These are phyloP conservation scores for Leptinotarsa texana DNA, from an alignment of 1,140 invertebrate genomes.

Conservation along the genomic window DNA sequence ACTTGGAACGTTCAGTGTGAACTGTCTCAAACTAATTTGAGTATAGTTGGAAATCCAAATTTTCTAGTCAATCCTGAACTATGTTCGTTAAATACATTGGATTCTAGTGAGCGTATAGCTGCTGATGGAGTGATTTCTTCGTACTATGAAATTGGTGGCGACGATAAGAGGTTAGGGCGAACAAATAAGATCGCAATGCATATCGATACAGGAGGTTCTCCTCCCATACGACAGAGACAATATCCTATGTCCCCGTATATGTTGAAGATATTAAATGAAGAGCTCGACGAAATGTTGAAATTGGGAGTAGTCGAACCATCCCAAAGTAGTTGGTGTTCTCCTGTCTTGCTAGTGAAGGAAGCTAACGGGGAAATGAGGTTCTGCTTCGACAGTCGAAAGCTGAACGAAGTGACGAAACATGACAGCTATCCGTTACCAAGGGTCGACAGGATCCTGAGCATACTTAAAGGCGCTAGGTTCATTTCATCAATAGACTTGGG, in stretches of 20 bases:
- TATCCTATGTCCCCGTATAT: constrained; percentile 18
- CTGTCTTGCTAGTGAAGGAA: constrained; percentile 46
- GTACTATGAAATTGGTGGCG: neutral
- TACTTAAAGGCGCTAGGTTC: constrained; percentile 42
- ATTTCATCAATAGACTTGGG: constrained; percentile 47
- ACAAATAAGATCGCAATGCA: neutral
- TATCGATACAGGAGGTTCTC: neutral
- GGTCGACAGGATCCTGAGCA: constrained; percentile 38
- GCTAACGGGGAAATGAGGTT: constrained; percentile 46
- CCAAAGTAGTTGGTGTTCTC: constrained; percentile 45
- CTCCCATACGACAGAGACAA: constrained; percentile 32
- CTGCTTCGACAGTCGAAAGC: constrained; percentile 49
- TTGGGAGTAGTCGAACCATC: constrained; percentile 27
- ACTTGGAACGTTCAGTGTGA: neutral
- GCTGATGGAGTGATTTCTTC: neutral
- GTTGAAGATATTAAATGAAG: constrained; percentile 25
- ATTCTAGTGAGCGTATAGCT: neutral
- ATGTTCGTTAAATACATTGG: neutral
- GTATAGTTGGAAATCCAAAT: neutral
- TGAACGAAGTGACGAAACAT: constrained; percentile 47
- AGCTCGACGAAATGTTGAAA: constrained; percentile 18
- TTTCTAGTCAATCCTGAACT: neutral
- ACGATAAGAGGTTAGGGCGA: neutral
- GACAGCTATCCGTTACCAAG: constrained; percentile 36
- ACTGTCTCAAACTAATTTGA: constrained; percentile 8